A percentile compares a stretch with the other conserved stretches of the same genome.
Conservation (phyloP, 2,113 vertebrate species). For the Cottus gobio region DNA sequence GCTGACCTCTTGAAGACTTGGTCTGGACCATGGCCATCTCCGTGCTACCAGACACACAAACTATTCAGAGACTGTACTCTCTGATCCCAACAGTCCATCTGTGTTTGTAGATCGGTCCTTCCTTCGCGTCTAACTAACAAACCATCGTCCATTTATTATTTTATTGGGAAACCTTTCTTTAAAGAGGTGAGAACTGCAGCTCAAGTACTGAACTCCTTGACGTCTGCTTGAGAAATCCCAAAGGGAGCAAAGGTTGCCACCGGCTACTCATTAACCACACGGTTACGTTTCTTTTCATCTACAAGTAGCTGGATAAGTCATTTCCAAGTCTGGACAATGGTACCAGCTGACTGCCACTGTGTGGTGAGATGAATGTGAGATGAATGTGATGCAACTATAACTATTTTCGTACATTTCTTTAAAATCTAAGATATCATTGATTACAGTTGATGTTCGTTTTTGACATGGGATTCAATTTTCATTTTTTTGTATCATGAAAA, state of each 20-base stretch:
- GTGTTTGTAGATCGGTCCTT: constrained; percentile 15
- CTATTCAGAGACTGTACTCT: constrained; percentile 22
- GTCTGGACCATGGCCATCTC: constrained; percentile 83
- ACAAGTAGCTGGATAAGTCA: constrained; percentile 64
- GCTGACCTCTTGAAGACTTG: constrained; percentile 86
- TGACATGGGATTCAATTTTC: neutral
- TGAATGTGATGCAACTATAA: neutral
- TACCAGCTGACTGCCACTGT: constrained; percentile 43
- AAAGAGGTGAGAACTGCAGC: constrained; percentile 20
- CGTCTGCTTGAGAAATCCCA: constrained; percentile 81
- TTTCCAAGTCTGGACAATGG: constrained; percentile 18
- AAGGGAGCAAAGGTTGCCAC: constrained; percentile 89
- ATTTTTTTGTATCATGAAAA: neutral
- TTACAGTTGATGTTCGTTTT: neutral
- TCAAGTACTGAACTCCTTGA: constrained; percentile 60
- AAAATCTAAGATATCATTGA: neutral
- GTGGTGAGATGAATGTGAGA: neutral
- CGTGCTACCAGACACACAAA: constrained; percentile 39
- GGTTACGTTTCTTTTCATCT: constrained; percentile 65
- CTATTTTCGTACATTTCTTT: neutral
- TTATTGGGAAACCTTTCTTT: neutral
- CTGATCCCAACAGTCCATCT: constrained; percentile 27
- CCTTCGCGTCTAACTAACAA: constrained; percentile 12
- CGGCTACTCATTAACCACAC: constrained; percentile 94
- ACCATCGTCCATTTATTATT: constrained; percentile 39